phyloP scores from a whole-genome alignment of 1,140 invertebrate genomes.

The Pollicipes pollicipes region DNA sequence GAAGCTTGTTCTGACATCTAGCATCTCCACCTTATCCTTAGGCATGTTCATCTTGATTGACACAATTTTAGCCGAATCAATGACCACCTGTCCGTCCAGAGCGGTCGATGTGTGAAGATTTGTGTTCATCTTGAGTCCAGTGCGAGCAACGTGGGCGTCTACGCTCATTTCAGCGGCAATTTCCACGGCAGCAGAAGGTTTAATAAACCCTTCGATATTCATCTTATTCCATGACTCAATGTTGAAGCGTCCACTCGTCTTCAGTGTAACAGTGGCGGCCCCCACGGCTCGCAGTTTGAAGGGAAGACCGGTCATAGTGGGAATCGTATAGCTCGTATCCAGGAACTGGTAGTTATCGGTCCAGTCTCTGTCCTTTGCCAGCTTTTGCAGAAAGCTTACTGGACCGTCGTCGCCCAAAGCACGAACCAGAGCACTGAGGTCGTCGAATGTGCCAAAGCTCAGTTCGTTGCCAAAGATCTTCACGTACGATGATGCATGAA shows the following conservation, averaged over 20 bases:
- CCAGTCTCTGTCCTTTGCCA: slow-evolving; percentile 1
- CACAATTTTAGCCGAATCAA: not conserved
- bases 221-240: not conserved
- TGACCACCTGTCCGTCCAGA: not conserved
- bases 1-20: not conserved
- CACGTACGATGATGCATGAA: slow-evolving; percentile 22
- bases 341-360: not conserved
- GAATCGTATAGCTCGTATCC: not conserved
- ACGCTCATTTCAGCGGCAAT: not conserved
- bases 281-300: not conserved
- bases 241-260: not conserved
- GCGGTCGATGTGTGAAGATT: not conserved
- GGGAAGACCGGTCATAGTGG: not conserved
- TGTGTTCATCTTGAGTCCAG: not conserved
- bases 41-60: not conserved
- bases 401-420: slow-evolving; percentile 7
- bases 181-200: not conserved
- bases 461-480: slow-evolving; percentile 39
- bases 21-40: not conserved
- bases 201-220: not conserved
- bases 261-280: not conserved
- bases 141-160: not conserved
- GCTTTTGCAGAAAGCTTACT: slow-evolving; percentile 12
- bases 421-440: slow-evolving; percentile 13
- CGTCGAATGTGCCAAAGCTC: slow-evolving; percentile 22